phyloP scores from a whole-genome alignment of 1,140 invertebrate species.

The Heliothis subflexa region DNA sequence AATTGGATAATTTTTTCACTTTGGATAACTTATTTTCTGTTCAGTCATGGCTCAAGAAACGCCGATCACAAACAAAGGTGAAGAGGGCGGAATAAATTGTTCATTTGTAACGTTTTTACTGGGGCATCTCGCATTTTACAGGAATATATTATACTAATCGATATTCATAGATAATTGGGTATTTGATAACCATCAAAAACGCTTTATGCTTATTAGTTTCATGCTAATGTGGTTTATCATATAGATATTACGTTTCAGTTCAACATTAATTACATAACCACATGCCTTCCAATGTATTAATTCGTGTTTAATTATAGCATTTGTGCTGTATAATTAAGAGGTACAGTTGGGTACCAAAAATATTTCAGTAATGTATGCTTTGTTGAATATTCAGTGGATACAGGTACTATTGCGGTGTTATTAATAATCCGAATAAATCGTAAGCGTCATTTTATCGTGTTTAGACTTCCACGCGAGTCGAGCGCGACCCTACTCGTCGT shows the following conservation, averaged over 20 bases:
- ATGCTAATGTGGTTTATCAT: neutral
- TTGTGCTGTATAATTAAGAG: slow-evolving; percentile 22
- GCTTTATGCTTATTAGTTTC: neutral
- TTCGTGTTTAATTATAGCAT: slow-evolving; percentile 27
- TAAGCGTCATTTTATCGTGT: slow-evolving; percentile 7
- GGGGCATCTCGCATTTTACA: neutral
- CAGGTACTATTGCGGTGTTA: slow-evolving; percentile 11
- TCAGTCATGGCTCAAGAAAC: slow-evolving; percentile 14
- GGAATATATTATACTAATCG: no score
- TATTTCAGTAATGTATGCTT: slow-evolving; percentile 18
- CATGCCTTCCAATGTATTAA: slow-evolving; percentile 17
- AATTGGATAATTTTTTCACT: slow-evolving; percentile 34
- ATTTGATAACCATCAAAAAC: neutral
- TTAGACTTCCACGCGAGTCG: neutral
- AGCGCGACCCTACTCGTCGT: neutral
- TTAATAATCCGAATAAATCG: slow-evolving; percentile 24
- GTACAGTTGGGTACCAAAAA: slow-evolving; percentile 7
- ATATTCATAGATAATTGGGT: neutral
- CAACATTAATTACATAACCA: slow-evolving; percentile 19
- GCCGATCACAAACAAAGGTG: slow-evolving; percentile 16
- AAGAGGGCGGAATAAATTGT: slow-evolving; percentile 1
- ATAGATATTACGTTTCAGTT: slow-evolving; percentile 4
- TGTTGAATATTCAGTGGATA: slow-evolving; percentile 8
- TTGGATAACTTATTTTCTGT: slow-evolving; percentile 10
- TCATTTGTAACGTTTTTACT: neutral